Evolutionary conservation across 2,797 vertebrate species (phyloP).

Genomic region (Pterois miles): DNA sequence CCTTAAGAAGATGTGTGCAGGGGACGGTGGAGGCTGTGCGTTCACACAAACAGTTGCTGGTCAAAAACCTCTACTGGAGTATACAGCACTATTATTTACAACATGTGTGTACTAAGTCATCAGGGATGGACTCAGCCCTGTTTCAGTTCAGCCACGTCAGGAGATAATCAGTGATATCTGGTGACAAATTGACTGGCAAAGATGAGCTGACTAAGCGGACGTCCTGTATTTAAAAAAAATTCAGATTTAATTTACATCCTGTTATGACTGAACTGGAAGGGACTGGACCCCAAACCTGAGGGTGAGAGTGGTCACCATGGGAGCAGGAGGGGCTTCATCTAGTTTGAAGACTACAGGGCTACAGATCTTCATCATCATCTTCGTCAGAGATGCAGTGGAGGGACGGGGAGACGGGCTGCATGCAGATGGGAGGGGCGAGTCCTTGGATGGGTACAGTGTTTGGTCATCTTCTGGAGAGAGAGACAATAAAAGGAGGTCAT

Average conservation of each 20-base stretch:
- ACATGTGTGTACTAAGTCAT: slow-evolving; percentile 52
- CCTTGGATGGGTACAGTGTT: slow-evolving; percentile 69
- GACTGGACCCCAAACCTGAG: slow-evolving; percentile 52
- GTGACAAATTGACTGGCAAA: slow-evolving; percentile 11
- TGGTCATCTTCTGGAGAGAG: slow-evolving; percentile 68
- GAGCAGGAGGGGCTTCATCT: slow-evolving; percentile 55
- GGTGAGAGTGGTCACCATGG: slow-evolving; percentile 40
- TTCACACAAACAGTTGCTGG: slow-evolving; percentile 77
- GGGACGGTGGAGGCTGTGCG: slow-evolving; percentile 56
- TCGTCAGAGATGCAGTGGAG: slow-evolving; percentile 58
- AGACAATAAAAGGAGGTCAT: not conserved
- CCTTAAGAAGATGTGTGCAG: slow-evolving; percentile 53
- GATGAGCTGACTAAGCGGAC: not conserved
- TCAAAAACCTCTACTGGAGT: slow-evolving; percentile 75
- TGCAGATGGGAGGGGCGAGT: slow-evolving; percentile 70
- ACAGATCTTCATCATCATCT: slow-evolving; percentile 69
- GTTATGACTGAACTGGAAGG: slow-evolving; percentile 42
- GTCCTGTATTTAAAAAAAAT: slow-evolving; percentile 11
- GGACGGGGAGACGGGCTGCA: slow-evolving; percentile 70
- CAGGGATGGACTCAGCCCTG: slow-evolving; percentile 51
- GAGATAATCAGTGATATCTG: slow-evolving; percentile 26
- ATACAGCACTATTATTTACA: slow-evolving; percentile 77
- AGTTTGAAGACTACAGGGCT: slow-evolving; percentile 66
- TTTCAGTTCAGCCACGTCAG: slow-evolving; percentile 54
- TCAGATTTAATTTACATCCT: slow-evolving; percentile 8